Percentiles rank a stretch among this genome's conserved stretches.
These are phyloP conservation scores for Polietes domitor DNA, from an alignment of 2,888 invertebrate species.

Conservation along the genomic window DNA sequence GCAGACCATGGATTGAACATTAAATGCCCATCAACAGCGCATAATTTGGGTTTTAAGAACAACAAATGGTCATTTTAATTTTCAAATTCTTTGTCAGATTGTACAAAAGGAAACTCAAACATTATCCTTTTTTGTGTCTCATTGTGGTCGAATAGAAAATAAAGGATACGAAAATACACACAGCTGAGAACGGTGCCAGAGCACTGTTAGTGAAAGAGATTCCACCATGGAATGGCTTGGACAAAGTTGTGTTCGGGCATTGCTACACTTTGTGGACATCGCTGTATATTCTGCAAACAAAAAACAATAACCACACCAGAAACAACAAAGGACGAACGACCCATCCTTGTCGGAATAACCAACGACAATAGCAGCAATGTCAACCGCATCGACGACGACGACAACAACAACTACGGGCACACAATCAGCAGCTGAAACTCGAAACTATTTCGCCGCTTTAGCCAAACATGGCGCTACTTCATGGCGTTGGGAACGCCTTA, in stretches of 20 bases:
- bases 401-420: conserved; percentile 12
- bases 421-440: conserved; percentile 6
- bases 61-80: background rate
- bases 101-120: background rate
- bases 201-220: background rate
- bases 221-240: background rate
- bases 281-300: background rate
- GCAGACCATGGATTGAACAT: background rate
- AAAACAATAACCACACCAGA: conserved; percentile 9
- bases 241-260: background rate
- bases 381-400: background rate
- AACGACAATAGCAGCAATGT: background rate
- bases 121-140: background rate
- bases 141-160: background rate
- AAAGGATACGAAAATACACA: background rate
- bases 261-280: conserved; percentile 1
- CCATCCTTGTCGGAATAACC: conserved; percentile 3
- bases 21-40: background rate
- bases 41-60: background rate
- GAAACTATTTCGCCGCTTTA: background rate
- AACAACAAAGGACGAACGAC: conserved; percentile 19
- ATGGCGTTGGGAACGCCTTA: background rate
- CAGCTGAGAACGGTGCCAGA: background rate
- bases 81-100: conserved; percentile 9
- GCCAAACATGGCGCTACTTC: background rate